Base-by-base conservation (phyloP, 2,113 vertebrate genomes). In the Notothenia rossii region DNA sequence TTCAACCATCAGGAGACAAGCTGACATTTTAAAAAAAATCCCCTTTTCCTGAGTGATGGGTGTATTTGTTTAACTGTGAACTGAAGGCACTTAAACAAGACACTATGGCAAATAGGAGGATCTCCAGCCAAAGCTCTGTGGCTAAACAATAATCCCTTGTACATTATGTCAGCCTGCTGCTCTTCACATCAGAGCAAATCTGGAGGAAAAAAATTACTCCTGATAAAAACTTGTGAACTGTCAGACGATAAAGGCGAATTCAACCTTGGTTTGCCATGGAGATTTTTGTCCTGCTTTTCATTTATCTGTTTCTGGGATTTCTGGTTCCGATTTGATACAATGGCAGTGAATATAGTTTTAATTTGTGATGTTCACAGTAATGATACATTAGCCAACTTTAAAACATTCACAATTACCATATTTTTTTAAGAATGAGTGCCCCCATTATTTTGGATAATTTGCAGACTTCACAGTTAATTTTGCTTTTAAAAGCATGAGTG, bases 51-150 rank as follows among this genome's bases (percentile, higher is more conserved):
- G 75, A 51, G 49, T 54, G 36, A 40, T 40, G 74, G 60, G 69
- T 22, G 65, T 29, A 4, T 40, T 40, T 75, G 65, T 75, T 67
- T 10, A 29, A 75, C 58, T 51, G 65, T 64, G 25, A 70, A 51
- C 43, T 20, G 18, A 56, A 18, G 4, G 29, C 48, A 17, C 50
- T 74, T 50, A 2, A 22, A 40, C 33, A 70, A 61, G 10, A n/a
- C 20, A 5, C 46, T 59, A 29, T n/a, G 25, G 9, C 59, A 70
- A 69, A 46, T n/a, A 64, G n/a, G 2, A 54, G 9, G 10, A 40
- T 20, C n/a, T 66, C 46, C 46, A 60, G 48, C 13, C 40, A 70
- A 53, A 73, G 53, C 17, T 15, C 46, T 10, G 51, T 72, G 46
- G 43, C 58, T 36, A 4, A 66, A 66, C 40, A 40, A 10, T 63